Evolutionary conservation across 2,113 vertebrate genomes (phyloP), one percentile per base, ranked within the genome.

Genomic region (Trematocara zebra): DNA sequence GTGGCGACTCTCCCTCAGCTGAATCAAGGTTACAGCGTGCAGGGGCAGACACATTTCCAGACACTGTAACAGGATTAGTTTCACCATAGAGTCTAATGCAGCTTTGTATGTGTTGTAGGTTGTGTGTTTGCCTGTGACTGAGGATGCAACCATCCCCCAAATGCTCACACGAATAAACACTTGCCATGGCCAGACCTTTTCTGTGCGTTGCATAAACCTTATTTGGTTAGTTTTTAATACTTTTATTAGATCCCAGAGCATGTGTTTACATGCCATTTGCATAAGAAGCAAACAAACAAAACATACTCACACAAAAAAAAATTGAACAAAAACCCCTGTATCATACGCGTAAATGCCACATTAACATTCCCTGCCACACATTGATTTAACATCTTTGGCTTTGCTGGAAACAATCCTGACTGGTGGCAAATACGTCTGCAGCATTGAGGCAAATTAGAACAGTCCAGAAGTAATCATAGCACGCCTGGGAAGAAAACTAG

Each of bases 31-130:
- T 91, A 83, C 51, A 87, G 74, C 7, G 59, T 2, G 18, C 44
- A 18, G 85, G 59, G 79, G 80, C 80, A 90, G 87, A 92, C 86
- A 82, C 82, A 76, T 88, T 92, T 85, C 42, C 94, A 91, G 87
- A 89, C 85, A 83, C 85, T 88, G 64, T 88, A 92, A 92, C 89
- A 88, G 90, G 92, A 94, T 95, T 94, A 93, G 85, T 86, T 85
- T 93, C 59, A 91, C 44, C 74, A 81, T 5, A 67, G 82, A 91
- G 84, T 82, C 74, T 83, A 83, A 80, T 72, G 54, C 72, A 51
- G 80, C 79, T 83, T 5, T 85, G 10, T 81, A 83, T 89, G 83
- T 80, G 83, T 61, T 88, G 57, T 33, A 85, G 33, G 78, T 80
- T 59, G 84, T 80, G 88, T 37, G 76, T 83, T 79, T 88, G 37